Base-by-base conservation (phyloP, 2,888 invertebrate genomes). In the Amiota mariae region DNA sequence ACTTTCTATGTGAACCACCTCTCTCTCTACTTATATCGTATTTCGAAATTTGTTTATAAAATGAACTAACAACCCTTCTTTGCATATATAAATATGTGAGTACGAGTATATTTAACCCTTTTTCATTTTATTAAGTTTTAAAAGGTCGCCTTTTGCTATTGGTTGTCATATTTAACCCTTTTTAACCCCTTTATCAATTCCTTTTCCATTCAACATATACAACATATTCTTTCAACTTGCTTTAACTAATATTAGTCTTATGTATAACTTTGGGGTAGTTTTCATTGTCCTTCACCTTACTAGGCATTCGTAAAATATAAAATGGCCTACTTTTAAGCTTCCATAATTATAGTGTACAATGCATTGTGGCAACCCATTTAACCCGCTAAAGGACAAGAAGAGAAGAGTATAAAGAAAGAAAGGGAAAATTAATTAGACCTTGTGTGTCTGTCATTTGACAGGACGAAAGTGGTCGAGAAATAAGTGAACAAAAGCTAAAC, bases 391-490 rank as follows among this genome's bases (percentile, higher is more conserved):
- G 36, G 36, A 36, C 36, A 36, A 36, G 36, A 6, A 36, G 6
- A 36, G 36, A 36, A 36, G 36, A 6, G n/a, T n/a, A n/a, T n/a
- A n/a, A 24, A 24, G 24, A 6, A 36, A 36, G 36, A 36, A 36
- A 36, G 6, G 76, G 77, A 73, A 79, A 73, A 76, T 73, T 82
- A 80, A 82, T 83, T 83, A 82, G 78, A 78, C 79, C 81, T 74
- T 71, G 36, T 59, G 18, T 59, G 18, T 18, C 54, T 36, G 36
- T 36, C 36, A 36, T 36, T 36, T 36, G 13, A 63, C 71, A 12
- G 20, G 59, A n/a, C 20, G 76, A 80, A 72, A 76, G 57, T 20
- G 77, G 75, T 75, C 76, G 79, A 48, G 20, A 71, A 48, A 74
- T 15, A 74, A 63, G 68, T 75, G 70, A 70, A 71, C 71, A 74